Conservation (phyloP, 2,113 vertebrate species). For the Dissostichus mawsoni region DNA sequence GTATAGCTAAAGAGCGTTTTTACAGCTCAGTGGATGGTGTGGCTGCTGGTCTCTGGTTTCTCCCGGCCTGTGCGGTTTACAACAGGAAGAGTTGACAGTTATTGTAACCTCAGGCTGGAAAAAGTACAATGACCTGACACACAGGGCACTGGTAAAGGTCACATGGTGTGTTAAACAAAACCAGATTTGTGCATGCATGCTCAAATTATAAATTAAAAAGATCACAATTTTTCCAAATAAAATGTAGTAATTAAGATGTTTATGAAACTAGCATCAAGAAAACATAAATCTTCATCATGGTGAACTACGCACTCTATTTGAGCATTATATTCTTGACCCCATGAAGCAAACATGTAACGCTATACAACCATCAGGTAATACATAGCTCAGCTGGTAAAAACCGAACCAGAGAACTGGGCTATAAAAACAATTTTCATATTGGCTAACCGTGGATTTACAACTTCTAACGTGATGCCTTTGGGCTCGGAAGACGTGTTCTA, state of each 20-base stretch:
- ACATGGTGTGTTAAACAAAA: constrained; percentile 15
- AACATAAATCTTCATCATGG: neutral
- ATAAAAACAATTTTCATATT: too few species aligned
- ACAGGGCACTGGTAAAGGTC: constrained; percentile 29
- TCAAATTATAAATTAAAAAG: neutral
- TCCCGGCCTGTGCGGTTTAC: constrained; percentile 45
- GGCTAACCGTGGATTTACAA: too few species aligned
- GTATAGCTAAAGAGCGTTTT: constrained; percentile 44
- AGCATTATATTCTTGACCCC: too few species aligned
- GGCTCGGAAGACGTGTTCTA: too few species aligned
- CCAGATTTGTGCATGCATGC: neutral
- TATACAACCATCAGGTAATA: neutral
- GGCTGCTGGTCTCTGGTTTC: constrained; percentile 55
- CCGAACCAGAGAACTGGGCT: too few species aligned
- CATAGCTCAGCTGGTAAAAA: too few species aligned
- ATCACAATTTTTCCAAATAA: neutral
- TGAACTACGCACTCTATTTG: constrained; percentile 1
- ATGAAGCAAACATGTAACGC: neutral
- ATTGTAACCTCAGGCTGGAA: constrained; percentile 27
- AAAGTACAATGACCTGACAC: constrained; percentile 27
- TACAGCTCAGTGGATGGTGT: constrained; percentile 34
- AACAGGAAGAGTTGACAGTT: constrained; percentile 50
- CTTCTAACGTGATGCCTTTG: too few species aligned
- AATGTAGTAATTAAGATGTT: neutral
- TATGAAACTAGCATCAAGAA: neutral